phyloP scores from a whole-genome alignment of 2,113 vertebrate genomes.

The Isurus oxyrinchus region DNA sequence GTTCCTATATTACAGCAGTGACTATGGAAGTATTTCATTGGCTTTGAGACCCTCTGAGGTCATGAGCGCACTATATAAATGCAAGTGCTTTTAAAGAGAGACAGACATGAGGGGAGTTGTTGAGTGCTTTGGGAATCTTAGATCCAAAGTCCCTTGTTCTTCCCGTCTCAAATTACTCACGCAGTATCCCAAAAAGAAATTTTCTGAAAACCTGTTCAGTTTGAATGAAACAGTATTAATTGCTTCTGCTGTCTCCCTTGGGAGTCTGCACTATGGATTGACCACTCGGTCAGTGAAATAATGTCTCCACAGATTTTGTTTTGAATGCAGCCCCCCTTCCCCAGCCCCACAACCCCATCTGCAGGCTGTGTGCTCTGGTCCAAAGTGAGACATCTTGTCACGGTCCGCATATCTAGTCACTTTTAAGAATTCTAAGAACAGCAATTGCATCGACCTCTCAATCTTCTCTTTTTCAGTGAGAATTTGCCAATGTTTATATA shows the following conservation, averaged over 20 bases:
- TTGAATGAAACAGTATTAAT: background rate
- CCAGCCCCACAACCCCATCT: too few relatives aligned
- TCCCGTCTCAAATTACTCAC: background rate
- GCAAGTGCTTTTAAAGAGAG: too few relatives aligned
- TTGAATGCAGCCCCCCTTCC: too few relatives aligned
- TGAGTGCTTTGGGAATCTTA: background rate
- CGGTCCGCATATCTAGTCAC: background rate
- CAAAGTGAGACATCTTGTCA: background rate
- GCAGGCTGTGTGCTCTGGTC: too few relatives aligned
- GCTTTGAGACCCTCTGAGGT: too few relatives aligned
- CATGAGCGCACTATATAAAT: too few relatives aligned
- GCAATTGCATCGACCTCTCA: background rate
- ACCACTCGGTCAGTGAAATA: background rate
- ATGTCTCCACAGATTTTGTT: too few relatives aligned
- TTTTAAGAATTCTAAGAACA: background rate
- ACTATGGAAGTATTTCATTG: too few relatives aligned
- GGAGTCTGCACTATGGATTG: background rate
- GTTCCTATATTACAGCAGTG: too few relatives aligned
- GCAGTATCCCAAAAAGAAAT: background rate
- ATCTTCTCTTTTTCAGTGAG: background rate
- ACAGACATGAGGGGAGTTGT: background rate
- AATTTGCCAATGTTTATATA: background rate
- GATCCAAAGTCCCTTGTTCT: background rate
- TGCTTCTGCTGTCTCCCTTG: background rate
- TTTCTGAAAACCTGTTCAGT: background rate